Conservation (phyloP, 2,888 invertebrate genomes). For the Drosophila pseudotalamancana region DNA sequence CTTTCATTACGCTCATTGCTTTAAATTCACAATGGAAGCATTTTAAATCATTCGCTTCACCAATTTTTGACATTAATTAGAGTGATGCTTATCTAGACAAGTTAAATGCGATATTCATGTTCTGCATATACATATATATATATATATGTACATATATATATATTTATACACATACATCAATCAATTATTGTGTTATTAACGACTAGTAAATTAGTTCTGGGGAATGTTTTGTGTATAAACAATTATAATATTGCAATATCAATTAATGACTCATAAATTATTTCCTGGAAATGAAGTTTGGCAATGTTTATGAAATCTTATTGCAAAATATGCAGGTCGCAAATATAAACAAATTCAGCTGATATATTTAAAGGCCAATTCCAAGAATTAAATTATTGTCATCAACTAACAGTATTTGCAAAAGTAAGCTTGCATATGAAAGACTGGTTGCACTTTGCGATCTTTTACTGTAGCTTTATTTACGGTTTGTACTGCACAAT, state of each 20-base stretch:
- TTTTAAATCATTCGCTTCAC: slow-evolving; percentile 43
- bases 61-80: slow-evolving; percentile 55
- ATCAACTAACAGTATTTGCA: no score
- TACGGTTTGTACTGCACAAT: not conserved
- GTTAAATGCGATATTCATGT: slow-evolving; percentile 3
- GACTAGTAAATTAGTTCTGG: not conserved
- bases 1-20: slow-evolving; percentile 38
- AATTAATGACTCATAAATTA: no score
- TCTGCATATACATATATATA: no score
- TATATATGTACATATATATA: not conserved
- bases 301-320: no score
- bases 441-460: no score
- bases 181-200: slow-evolving; percentile 13
- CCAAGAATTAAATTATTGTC: no score
- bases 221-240: not conserved
- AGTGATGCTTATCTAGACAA: slow-evolving; percentile 41
- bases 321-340: no score
- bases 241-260: not conserved
- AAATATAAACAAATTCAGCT: no score
- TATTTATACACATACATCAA: no score
- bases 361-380: no score
- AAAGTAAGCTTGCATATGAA: no score
- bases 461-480: slow-evolving; percentile 5
- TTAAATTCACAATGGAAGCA: slow-evolving; percentile 43
- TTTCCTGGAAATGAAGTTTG: no score